Evolutionary conservation across 1,140 invertebrate genomes (phyloP).

Genomic region (Arctopsyche grandis): DNA sequence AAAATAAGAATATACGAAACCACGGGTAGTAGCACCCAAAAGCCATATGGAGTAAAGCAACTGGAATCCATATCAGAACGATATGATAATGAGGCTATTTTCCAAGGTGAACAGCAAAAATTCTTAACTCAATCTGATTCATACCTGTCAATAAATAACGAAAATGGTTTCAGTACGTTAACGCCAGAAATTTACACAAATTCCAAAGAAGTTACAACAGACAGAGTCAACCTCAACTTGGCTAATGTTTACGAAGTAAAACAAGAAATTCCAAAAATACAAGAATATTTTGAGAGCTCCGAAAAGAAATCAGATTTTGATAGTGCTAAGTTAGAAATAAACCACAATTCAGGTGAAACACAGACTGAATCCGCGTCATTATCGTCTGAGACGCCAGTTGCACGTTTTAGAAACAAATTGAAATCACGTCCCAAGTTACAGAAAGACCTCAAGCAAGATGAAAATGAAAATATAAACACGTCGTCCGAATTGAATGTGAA

Average conservation of each 20-base stretch:
- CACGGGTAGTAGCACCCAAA: slow-evolving; percentile 45
- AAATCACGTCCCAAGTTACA: slow-evolving; percentile 46
- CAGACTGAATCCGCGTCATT: slow-evolving; percentile 48
- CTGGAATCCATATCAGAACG: slow-evolving; percentile 40
- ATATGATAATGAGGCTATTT: slow-evolving; percentile 50
- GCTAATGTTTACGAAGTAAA: slow-evolving; percentile 42
- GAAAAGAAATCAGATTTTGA: slow-evolving; percentile 5
- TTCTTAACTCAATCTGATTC: slow-evolving; percentile 48
- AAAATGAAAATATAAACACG: slow-evolving; percentile 32
- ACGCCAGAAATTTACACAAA: slow-evolving; percentile 17
- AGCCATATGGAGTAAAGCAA: slow-evolving; percentile 26
- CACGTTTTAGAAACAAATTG: slow-evolving; percentile 53
- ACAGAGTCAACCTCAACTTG: slow-evolving; percentile 21
- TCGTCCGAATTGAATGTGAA: slow-evolving; percentile 45
- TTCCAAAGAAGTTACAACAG: slow-evolving; percentile 37
- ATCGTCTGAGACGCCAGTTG: slow-evolving; percentile 30
- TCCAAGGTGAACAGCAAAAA: slow-evolving; percentile 50
- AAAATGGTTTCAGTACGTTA: slow-evolving; percentile 26
- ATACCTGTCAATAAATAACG: slow-evolving; percentile 46
- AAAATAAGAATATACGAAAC: slow-evolving; percentile 54
- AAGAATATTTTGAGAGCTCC: background rate
- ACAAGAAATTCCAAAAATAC: background rate
- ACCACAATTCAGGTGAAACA: slow-evolving; percentile 39
- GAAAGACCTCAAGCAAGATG: slow-evolving; percentile 42
- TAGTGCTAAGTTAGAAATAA: slow-evolving; percentile 29